phyloP scores from a whole-genome alignment of 2,888 invertebrate genomes.

The Brenthis ino region DNA sequence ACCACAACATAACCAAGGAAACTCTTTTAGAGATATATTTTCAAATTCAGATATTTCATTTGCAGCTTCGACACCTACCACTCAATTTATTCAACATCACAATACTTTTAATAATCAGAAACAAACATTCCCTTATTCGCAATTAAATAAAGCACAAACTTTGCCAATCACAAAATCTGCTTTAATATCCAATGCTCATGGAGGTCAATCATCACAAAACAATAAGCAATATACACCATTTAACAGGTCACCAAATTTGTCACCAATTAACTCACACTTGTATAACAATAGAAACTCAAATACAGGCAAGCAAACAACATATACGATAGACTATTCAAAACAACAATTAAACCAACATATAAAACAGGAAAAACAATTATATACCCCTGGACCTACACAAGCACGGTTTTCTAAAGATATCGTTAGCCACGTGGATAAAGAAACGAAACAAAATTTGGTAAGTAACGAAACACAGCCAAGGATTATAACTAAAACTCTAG shows the following conservation, averaged over 20 bases:
- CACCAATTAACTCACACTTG: constrained; percentile 8
- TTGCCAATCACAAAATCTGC: constrained; percentile 28
- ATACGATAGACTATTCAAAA: constrained; percentile 51
- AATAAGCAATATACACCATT: constrained; percentile 41
- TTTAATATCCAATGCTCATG: constrained; percentile 53
- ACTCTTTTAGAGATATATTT: constrained; percentile 49
- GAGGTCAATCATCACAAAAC: constrained; percentile 48
- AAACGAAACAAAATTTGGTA: constrained; percentile 70
- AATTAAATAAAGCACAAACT: constrained; percentile 15
- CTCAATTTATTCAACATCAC: constrained; percentile 52
- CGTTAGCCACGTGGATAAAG: constrained; percentile 50
- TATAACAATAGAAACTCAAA: constrained; percentile 51
- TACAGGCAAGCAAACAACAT: constrained; percentile 39
- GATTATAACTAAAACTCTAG: constrained; percentile 66
- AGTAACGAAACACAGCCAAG: constrained; percentile 64
- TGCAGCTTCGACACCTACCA: constrained; percentile 66
- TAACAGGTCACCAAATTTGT: background rate
- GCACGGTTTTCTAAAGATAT: constrained; percentile 51
- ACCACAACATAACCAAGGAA: constrained; percentile 56
- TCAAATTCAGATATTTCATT: constrained; percentile 53
- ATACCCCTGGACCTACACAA: constrained; percentile 52
- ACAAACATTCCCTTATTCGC: constrained; percentile 46
- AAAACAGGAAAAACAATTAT: constrained; percentile 53
- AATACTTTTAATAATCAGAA: constrained; percentile 54
- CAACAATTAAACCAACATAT: constrained; percentile 46